Evolutionary conservation across 2,797 vertebrate genomes (phyloP), one percentile per base, ranked within the genome.

Genomic region (Pseudocheirus occidentalis): DNA sequence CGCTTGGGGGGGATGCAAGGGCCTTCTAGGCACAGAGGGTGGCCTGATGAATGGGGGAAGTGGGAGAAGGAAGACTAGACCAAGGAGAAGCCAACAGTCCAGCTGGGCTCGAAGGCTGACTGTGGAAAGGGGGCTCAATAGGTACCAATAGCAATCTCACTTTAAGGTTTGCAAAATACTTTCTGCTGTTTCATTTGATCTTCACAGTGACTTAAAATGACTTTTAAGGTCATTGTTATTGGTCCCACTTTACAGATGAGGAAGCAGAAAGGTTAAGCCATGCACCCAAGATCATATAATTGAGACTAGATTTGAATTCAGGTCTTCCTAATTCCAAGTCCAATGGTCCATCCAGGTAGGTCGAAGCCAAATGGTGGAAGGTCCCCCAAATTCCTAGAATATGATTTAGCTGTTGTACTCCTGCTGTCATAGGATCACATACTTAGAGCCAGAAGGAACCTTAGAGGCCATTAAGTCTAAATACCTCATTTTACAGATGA

Each of bases 201-300:
- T 59, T 56, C 89, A 62, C 3, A 14, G 27, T 31, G 14, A 40
- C 55, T n/a, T n/a, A n/a, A n/a, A n/a, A n/a, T n/a, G n/a, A n/a
- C 24, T 18, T 81, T 2, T 87, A 92, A 73, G 91, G 73, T 90
- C 81, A 95, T 4, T 55, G 54, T 56, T 57, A n/a, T 59, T 34
- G 59, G 62, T 14, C 56, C 58, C 24, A 53, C 40, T 57, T 95
- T 54, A 56, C 31, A 95, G 91, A 94, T 87, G 93, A 66, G 9
- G 27, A 92, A 57, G 91, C 24, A 95, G 62, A 66, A 14, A 90
- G 34, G 11, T 5, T 93, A 95, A 91, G 16, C 5, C 21, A 16
- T 12, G 50, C 55, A 90, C 6, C 73, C 27, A 57, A 94, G 29
- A 90, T 40, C 16, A 87, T 59, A 40, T 6, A 92, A 57, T 9